Percentiles rank a stretch among this genome's conserved stretches.
Evolutionary conservation across 2,113 vertebrate genomes (phyloP).

Genomic region (Oryzias woworae): DNA sequence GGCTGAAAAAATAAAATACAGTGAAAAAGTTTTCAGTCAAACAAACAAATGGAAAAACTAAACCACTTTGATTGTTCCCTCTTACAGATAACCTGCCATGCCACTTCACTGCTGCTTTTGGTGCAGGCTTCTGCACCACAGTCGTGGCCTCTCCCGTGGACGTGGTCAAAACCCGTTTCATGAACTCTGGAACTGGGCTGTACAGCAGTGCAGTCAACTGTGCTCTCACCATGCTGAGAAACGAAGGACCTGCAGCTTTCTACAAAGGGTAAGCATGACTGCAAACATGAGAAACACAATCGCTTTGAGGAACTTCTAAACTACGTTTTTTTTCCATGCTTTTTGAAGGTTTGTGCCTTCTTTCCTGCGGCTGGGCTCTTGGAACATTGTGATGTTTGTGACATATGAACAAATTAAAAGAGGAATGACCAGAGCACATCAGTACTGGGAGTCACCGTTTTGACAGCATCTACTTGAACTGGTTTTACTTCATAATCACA

Average conservation of each 20-base stretch:
- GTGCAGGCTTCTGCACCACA: conserved; percentile 93
- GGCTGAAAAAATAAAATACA: conserved; percentile 23
- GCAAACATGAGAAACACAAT: neutral
- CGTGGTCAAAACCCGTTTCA: conserved; percentile 94
- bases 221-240: conserved; percentile 82
- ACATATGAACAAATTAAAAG: conserved; percentile 93
- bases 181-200: conserved; percentile 84
- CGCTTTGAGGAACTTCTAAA: neutral
- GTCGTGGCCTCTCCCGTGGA: conserved; percentile 93
- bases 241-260: conserved; percentile 85
- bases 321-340: neutral
- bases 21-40: neutral
- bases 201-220: conserved; percentile 85
- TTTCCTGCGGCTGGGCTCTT: conserved; percentile 89
- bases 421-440: conserved; percentile 66
- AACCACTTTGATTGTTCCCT: neutral
- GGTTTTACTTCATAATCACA: neutral
- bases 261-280: conserved; percentile 88
- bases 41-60: neutral
- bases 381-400: conserved; percentile 97
- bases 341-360: conserved; percentile 87
- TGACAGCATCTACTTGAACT: conserved; percentile 37
- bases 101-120: conserved; percentile 91
- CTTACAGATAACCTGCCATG: conserved; percentile 88
- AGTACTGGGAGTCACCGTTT: conserved; percentile 79